Evolutionary conservation across 2,797 vertebrate genomes (phyloP).

Genomic region (Mormyrops attenuatus): DNA sequence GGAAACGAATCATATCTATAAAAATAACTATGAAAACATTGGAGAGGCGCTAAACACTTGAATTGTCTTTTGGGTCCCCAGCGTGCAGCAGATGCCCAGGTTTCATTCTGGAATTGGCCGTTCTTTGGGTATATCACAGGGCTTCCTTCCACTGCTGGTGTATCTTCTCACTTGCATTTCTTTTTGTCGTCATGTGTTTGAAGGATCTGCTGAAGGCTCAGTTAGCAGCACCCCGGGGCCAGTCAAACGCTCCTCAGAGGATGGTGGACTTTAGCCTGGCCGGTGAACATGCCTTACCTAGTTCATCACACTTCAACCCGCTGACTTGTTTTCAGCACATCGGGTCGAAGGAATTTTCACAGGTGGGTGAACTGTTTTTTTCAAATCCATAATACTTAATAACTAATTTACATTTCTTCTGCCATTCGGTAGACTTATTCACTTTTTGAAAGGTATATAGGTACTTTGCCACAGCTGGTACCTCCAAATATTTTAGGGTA

Average conservation of each 20-base stretch:
- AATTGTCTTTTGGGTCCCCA: neutral
- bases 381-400: neutral
- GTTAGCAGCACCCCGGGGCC: slow-evolving; percentile 51
- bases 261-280: slow-evolving; percentile 52
- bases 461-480: neutral
- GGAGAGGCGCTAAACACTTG: slow-evolving; percentile 32
- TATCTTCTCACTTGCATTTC: neutral
- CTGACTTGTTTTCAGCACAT: slow-evolving; percentile 68
- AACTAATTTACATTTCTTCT: neutral
- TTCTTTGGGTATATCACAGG: neutral
- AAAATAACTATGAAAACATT: slow-evolving; percentile 23
- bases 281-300: slow-evolving; percentile 32
- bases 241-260: slow-evolving; percentile 35
- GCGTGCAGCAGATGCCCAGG: neutral
- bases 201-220: slow-evolving; percentile 76
- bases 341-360: slow-evolving; percentile 67
- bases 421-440: neutral
- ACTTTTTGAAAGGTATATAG: neutral
- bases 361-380: slow-evolving; percentile 64
- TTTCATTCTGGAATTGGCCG: neutral
- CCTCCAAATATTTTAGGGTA: neutral
- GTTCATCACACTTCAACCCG: slow-evolving; percentile 68
- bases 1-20: slow-evolving; percentile 25
- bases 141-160: neutral
- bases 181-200: neutral